A percentile compares a stretch with the other conserved stretches of the same genome.
Conservation (phyloP, 2,888 invertebrate genomes). For the Punctoribates punctum region DNA sequence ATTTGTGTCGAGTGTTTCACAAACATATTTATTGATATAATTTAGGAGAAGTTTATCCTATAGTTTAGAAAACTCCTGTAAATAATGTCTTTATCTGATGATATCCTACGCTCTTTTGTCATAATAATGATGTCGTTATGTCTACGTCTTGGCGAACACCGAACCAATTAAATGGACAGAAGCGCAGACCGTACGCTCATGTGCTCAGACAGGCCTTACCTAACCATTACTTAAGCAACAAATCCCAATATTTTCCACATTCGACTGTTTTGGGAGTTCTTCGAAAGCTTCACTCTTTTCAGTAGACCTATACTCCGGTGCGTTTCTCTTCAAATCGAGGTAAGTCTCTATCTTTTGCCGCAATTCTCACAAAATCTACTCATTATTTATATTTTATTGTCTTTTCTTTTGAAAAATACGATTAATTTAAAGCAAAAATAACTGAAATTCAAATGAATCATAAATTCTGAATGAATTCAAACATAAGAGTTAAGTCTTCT, state of each 20-base stretch:
- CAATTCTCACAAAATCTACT: too few species aligned
- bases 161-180: conserved; percentile 8
- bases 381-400: too few species aligned
- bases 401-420: too few species aligned
- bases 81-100: neutral
- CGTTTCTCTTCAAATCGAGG: too few species aligned
- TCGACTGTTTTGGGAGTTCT: too few species aligned
- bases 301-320: too few species aligned
- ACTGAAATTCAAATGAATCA: too few species aligned
- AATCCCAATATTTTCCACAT: neutral
- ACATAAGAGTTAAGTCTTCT: too few species aligned
- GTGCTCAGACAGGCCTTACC: neutral
- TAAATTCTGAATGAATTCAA: too few species aligned
- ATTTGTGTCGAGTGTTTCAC: conserved; percentile 14
- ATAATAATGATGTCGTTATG: conserved; percentile 15
- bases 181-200: conserved; percentile 22
- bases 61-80: neutral
- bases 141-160: neutral
- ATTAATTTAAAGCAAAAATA: too few species aligned
- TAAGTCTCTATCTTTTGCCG: too few species aligned
- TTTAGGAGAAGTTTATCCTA: neutral
- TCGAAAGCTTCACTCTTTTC: too few species aligned
- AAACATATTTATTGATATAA: conserved; percentile 27
- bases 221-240: neutral
- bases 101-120: conserved; percentile 23